phyloP scores from a whole-genome alignment of 2,888 invertebrate genomes.

The Athalia cordata region DNA sequence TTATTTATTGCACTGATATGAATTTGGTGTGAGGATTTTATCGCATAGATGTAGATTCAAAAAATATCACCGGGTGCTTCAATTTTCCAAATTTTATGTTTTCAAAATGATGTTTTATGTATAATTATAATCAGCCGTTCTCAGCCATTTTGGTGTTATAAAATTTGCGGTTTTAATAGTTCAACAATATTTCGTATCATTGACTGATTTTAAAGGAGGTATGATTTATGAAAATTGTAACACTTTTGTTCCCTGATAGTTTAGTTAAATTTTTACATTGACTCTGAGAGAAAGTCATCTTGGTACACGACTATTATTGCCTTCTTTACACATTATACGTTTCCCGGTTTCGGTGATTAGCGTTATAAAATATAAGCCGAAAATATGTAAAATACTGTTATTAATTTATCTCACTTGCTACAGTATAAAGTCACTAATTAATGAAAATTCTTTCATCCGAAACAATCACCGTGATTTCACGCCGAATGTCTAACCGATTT shows the following conservation, averaged over 20 bases:
- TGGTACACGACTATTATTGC: constrained; percentile 4
- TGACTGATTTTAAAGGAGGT: constrained; percentile 5
- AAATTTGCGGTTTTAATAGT: constrained; percentile 8
- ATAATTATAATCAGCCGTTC: constrained; percentile 28
- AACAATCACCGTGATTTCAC: too few relatives aligned
- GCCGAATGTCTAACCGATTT: too few relatives aligned
- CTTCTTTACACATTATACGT: constrained; percentile 8
- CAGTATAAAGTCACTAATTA: too few relatives aligned
- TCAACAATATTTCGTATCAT: constrained; percentile 26
- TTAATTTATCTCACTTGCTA: constrained; percentile 11
- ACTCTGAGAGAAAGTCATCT: constrained; percentile 30
- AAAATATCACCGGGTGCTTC: not conserved
- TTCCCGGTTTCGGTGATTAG: not conserved
- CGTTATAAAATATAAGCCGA: not conserved
- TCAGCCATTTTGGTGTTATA: constrained; percentile 24
- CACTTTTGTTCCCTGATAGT: not conserved
- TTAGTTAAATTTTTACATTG: constrained; percentile 24
- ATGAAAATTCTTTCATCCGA: too few relatives aligned
- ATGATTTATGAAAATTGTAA: not conserved
- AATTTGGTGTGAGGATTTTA: not conserved
- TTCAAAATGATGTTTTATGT: constrained; percentile 1
- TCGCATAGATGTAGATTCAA: not conserved
- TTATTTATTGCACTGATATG: not conserved
- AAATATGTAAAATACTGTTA: not conserved
- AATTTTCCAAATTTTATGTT: constrained; percentile 14